Percentiles rank a stretch among this genome's conserved stretches.
Evolutionary conservation across 2,797 vertebrate species (phyloP).

Genomic region (Lepidocolaptes lacrymiger): DNA sequence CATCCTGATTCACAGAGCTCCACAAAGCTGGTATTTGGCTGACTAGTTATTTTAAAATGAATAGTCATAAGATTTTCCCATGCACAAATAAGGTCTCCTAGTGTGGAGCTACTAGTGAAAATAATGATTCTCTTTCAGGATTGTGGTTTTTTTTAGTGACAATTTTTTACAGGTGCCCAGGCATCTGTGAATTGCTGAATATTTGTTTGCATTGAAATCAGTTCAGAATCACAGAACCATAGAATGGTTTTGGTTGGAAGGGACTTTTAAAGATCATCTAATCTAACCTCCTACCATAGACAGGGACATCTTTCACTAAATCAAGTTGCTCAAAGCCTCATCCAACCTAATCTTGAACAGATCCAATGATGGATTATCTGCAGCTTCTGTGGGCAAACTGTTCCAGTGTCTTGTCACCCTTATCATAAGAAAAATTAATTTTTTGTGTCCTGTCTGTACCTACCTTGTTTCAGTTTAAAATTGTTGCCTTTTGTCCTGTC

Average conservation of each 20-base stretch:
- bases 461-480: background rate
- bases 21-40: constrained; percentile 44
- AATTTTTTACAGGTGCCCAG: background rate
- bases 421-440: background rate
- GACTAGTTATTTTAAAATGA: constrained; percentile 35
- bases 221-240: background rate
- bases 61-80: background rate
- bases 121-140: background rate
- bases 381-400: background rate
- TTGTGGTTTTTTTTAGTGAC: background rate
- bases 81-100: background rate
- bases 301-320: background rate
- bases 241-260: rapidly evolving
- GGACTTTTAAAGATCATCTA: background rate
- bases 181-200: background rate
- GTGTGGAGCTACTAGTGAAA: background rate
- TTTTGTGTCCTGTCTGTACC: background rate
- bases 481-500: background rate
- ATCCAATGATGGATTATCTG: rapidly evolving
- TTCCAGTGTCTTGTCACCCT: background rate
- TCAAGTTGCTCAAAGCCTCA: background rate
- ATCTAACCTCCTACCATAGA: background rate
- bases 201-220: background rate
- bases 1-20: background rate
- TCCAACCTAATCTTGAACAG: background rate